These are phyloP conservation scores for Squalus acanthias DNA, from an alignment of 2,797 vertebrate species.

Conservation along the genomic window DNA sequence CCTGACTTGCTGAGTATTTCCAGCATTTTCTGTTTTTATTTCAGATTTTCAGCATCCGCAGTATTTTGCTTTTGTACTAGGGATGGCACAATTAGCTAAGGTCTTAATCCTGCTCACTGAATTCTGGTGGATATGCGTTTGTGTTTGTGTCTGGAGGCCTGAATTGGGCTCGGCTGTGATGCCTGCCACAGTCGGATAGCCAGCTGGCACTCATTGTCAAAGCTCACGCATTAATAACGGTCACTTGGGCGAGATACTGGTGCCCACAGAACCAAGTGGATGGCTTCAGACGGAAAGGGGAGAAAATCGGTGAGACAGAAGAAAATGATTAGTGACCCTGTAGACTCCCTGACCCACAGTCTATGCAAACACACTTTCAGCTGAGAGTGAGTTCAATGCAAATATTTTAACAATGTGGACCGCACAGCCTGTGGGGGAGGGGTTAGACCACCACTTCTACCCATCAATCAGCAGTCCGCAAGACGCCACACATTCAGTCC, in stretches of 20 bases:
- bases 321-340: background rate
- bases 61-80: too few species aligned
- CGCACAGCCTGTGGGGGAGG: background rate
- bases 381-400: constrained; percentile 10
- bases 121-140: background rate
- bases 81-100: background rate
- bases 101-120: background rate
- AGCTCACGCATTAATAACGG: background rate
- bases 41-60: too few species aligned
- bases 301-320: background rate
- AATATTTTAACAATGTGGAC: constrained; percentile 17
- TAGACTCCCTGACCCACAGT: background rate
- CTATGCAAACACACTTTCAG: background rate
- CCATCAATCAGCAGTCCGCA: background rate
- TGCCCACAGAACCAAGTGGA: background rate
- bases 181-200: background rate
- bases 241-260: background rate
- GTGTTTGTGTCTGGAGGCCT: background rate
- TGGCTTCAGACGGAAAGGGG: background rate
- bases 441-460: background rate
- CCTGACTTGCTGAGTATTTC: too few species aligned
- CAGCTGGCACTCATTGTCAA: background rate
- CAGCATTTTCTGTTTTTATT: too few species aligned
- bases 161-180: background rate
- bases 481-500: background rate